Evolutionary conservation across 2,888 invertebrate genomes (phyloP).

Genomic region (Scrobipalpa atriplicella): DNA sequence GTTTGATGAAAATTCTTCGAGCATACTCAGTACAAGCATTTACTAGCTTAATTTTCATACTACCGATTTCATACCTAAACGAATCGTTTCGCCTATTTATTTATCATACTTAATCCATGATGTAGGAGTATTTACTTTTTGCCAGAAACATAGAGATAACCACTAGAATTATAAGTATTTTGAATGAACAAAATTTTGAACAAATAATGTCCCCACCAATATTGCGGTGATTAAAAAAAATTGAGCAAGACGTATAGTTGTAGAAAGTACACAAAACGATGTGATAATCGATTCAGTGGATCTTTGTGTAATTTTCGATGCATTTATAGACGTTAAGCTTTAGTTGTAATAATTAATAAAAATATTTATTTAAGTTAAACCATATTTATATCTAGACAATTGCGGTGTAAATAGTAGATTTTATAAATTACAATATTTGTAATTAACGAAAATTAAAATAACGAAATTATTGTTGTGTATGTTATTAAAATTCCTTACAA

Average conservation of each 20-base stretch:
- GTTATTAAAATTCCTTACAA: slow-evolving; percentile 32
- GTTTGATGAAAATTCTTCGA: slow-evolving; percentile 56
- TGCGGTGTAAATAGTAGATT: slow-evolving; percentile 74
- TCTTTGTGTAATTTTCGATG: slow-evolving; percentile 69
- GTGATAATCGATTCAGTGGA: slow-evolving; percentile 71
- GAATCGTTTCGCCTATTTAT: slow-evolving; percentile 26
- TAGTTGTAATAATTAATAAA: slow-evolving; percentile 40
- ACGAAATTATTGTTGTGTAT: slow-evolving; percentile 40
- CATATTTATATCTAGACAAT: slow-evolving; percentile 68
- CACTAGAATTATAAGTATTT: slow-evolving; percentile 53
- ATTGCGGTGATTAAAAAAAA: slow-evolving; percentile 28
- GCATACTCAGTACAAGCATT: slow-evolving; percentile 63
- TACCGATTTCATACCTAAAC: slow-evolving; percentile 15
- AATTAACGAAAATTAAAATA: slow-evolving; percentile 70
- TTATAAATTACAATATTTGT: slow-evolving; percentile 73
- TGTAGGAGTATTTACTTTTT: slow-evolving; percentile 43
- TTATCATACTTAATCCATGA: slow-evolving; percentile 27
- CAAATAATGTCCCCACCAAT: slow-evolving; percentile 59
- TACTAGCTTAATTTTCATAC: slow-evolving; percentile 41
- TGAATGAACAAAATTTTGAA: slow-evolving; percentile 39
- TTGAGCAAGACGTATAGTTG: slow-evolving; percentile 25
- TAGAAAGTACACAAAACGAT: slow-evolving; percentile 71
- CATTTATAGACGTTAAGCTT: slow-evolving; percentile 61
- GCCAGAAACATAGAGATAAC: slow-evolving; percentile 63
- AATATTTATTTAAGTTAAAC: slow-evolving; percentile 50